These are phyloP conservation scores for Pterois miles DNA, from an alignment of 2,797 vertebrate species.

Conservation along the genomic window DNA sequence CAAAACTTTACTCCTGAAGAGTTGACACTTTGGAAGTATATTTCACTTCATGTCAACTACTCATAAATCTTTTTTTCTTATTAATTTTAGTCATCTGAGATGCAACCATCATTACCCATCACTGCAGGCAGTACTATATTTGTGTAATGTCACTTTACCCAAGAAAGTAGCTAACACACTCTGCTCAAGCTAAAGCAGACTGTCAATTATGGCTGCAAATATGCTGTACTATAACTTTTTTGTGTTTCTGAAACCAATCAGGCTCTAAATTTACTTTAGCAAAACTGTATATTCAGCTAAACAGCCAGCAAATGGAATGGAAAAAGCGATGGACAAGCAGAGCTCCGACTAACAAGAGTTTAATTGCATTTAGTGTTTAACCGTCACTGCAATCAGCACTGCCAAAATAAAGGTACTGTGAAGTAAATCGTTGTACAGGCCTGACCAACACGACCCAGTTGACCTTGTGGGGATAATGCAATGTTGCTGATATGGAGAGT, in stretches of 20 bases:
- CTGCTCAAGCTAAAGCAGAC: slow-evolving; percentile 4
- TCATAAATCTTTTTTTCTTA: too few species aligned
- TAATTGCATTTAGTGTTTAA: slow-evolving; percentile 67
- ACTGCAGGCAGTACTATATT: neutral
- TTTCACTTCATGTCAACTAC: neutral
- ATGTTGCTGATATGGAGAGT: slow-evolving; percentile 75
- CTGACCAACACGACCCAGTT: slow-evolving; percentile 56
- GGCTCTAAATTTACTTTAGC: slow-evolving; percentile 48
- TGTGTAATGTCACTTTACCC: slow-evolving; percentile 9
- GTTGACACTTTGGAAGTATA: neutral
- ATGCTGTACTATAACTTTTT: slow-evolving; percentile 16
- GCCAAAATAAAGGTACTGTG: slow-evolving; percentile 63
- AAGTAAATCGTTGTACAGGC: slow-evolving; percentile 60
- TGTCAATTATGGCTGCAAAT: slow-evolving; percentile 37
- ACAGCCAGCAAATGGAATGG: slow-evolving; percentile 57
- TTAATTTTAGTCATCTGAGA: neutral
- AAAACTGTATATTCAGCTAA: slow-evolving; percentile 69
- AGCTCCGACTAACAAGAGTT: slow-evolving; percentile 62
- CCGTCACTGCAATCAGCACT: slow-evolving; percentile 51
- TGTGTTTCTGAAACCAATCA: slow-evolving; percentile 49
- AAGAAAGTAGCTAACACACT: slow-evolving; percentile 20
- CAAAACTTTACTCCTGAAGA: neutral
- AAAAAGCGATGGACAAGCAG: slow-evolving; percentile 61
- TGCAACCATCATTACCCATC: neutral
- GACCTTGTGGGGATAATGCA: slow-evolving; percentile 78